Evolutionary conservation across 23 tunicate species (phyloP).

Genomic region (Botrylloides violaceus): DNA sequence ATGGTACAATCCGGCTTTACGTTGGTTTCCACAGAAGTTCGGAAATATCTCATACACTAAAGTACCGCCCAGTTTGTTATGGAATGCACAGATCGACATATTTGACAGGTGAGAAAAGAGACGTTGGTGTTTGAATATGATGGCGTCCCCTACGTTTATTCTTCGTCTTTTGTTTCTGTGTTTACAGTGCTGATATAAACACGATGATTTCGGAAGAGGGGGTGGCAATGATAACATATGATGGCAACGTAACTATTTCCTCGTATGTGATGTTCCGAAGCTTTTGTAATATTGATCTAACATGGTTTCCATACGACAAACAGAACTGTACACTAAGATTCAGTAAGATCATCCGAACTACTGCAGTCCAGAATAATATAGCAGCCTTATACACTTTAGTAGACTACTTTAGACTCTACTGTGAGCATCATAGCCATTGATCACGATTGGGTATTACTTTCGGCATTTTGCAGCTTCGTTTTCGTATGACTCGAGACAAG

Average conservation of each 20-base stretch:
- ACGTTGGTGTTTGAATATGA: too few species aligned
- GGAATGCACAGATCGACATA: neutral
- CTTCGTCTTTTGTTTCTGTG: too few species aligned
- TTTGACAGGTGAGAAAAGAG: neutral
- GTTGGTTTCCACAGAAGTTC: neutral
- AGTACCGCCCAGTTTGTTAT: neutral
- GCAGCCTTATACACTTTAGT: too few species aligned
- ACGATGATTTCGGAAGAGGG: neutral
- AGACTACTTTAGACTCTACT: too few species aligned
- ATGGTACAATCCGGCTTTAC: neutral
- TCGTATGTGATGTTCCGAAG: neutral
- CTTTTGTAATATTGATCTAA: neutral
- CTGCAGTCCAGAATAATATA: neutral
- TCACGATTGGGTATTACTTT: too few species aligned
- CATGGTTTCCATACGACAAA: neutral
- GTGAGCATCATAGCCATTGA: neutral
- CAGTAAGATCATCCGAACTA: neutral
- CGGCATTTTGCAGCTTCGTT: neutral
- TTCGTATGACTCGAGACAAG: neutral
- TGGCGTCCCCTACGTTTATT: too few species aligned
- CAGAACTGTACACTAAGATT: neutral
- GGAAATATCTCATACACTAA: neutral
- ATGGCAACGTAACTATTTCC: neutral
- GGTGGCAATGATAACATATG: neutral
- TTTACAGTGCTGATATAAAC: neutral